Evolutionary conservation across 2,888 invertebrate species (phyloP).

Genomic region (Tenthredo livida): DNA sequence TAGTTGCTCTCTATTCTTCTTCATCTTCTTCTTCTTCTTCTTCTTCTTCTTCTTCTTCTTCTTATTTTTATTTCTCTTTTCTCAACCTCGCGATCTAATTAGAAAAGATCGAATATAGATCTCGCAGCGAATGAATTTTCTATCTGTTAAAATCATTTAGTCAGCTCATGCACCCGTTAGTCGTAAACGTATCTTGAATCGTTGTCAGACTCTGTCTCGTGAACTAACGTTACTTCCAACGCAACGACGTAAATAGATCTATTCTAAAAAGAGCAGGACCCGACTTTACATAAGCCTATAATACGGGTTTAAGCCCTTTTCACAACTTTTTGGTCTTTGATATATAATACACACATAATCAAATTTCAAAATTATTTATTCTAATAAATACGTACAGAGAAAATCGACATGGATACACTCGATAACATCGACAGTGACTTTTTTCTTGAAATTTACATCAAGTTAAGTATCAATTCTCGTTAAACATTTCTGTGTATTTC

Average conservation of each 20-base stretch:
- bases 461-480: slow-evolving; percentile 72
- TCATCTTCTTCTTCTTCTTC: not conserved
- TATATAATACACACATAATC: too few relatives aligned
- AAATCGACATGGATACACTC: slow-evolving; percentile 68
- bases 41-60: not conserved
- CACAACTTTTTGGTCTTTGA: not conserved
- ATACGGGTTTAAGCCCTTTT: not conserved
- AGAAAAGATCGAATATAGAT: slow-evolving; percentile 6
- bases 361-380: too few relatives aligned
- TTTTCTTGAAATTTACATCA: slow-evolving; percentile 70
- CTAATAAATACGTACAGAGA: slow-evolving; percentile 18
- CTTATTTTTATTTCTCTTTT: not conserved
- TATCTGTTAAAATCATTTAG: not conserved
- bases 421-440: slow-evolving; percentile 72
- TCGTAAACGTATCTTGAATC: not conserved
- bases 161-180: not conserved
- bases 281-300: not conserved
- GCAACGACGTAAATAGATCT: not conserved
- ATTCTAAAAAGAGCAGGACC: not conserved
- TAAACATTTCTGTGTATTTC: not conserved
- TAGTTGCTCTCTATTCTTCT: not conserved
- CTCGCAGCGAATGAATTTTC: not conserved
- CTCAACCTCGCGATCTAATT: slow-evolving; percentile 6
- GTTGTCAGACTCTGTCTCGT: not conserved
- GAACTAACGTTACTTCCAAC: not conserved